Conservation (phyloP, 37 sponge, comb jelly and placozoan genomes). For the Aplysina aerophoba region DNA sequence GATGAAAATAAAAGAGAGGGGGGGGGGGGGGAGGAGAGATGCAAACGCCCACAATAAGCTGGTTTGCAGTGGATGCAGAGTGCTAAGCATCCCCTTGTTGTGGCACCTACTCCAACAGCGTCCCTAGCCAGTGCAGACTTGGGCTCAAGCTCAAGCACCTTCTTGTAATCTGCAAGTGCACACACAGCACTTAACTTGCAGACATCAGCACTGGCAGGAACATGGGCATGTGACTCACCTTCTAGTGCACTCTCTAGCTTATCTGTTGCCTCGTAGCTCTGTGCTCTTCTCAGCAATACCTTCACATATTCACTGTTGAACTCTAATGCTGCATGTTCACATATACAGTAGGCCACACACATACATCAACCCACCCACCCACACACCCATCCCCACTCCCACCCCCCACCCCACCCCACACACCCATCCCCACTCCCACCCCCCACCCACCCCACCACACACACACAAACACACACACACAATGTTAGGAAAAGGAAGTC, state of each 20-base stretch:
- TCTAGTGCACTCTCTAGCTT: constrained; percentile 89
- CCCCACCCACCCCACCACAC: background rate
- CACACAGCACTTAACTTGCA: background rate
- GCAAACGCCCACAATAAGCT: too few relatives aligned
- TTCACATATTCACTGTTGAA: constrained; percentile 83
- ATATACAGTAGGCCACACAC: too few relatives aligned
- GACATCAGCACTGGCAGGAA: background rate
- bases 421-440: too few relatives aligned
- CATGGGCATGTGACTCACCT: constrained; percentile 37
- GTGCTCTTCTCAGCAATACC: constrained; percentile 83
- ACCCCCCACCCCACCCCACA: too few relatives aligned
- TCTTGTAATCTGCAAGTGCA: constrained; percentile 72
- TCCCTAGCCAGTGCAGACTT: constrained; percentile 55
- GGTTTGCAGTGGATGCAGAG: too few relatives aligned
- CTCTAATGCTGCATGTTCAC: constrained; percentile 68
- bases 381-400: too few relatives aligned
- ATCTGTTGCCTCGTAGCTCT: constrained; percentile 77
- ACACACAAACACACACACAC: constrained; percentile 33
- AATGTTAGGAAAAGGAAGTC: too few relatives aligned
- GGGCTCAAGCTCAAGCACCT: constrained; percentile 73
- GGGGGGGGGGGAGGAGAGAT: constrained; percentile 17
- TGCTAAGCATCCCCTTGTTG: too few relatives aligned
- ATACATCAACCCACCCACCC: too few relatives aligned
- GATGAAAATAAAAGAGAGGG: background rate
- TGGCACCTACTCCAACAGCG: too few relatives aligned